A percentile compares a stretch with the other conserved stretches of the same genome.
Conservation (phyloP, 2,888 invertebrate species). For the Formica aserva region DNA sequence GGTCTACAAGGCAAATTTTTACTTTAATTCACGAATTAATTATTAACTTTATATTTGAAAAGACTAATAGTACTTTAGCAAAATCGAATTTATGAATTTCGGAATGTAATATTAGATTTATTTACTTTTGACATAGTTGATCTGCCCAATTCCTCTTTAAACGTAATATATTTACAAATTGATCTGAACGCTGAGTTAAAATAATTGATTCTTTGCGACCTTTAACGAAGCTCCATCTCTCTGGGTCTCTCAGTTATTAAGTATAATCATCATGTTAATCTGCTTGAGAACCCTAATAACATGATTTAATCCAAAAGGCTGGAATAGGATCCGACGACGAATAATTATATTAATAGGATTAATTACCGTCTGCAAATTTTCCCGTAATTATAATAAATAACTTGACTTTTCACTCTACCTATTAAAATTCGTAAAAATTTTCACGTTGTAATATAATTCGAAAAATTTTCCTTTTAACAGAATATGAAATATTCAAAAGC, state of each 20-base stretch:
- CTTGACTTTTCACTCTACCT: not conserved
- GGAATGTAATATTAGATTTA: no score
- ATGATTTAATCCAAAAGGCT: conserved; percentile 1
- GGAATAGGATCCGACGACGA: not conserved
- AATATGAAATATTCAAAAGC: not conserved
- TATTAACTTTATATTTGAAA: no score
- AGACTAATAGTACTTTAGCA: no score
- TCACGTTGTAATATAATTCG: not conserved
- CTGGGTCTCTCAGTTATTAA: conserved; percentile 7
- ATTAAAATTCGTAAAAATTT: not conserved
- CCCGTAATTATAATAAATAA: conserved; percentile 6
- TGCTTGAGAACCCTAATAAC: not conserved
- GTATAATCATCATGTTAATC: conserved; percentile 25
- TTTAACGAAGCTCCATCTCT: not conserved
- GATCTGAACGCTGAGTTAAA: no score
- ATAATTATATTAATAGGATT: conserved; percentile 18
- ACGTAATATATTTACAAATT: not conserved
- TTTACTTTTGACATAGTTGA: no score
- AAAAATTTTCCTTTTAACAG: not conserved
- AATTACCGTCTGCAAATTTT: conserved; percentile 18
- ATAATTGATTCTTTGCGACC: not conserved
- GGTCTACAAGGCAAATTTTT: no score
- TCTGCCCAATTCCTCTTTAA: no score
- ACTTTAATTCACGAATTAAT: no score
- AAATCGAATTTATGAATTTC: no score